Percentiles rank a stretch among this genome's conserved stretches.
These are phyloP conservation scores for Lepidurus arcticus DNA, from an alignment of 1,140 invertebrate species.

Conservation along the genomic window DNA sequence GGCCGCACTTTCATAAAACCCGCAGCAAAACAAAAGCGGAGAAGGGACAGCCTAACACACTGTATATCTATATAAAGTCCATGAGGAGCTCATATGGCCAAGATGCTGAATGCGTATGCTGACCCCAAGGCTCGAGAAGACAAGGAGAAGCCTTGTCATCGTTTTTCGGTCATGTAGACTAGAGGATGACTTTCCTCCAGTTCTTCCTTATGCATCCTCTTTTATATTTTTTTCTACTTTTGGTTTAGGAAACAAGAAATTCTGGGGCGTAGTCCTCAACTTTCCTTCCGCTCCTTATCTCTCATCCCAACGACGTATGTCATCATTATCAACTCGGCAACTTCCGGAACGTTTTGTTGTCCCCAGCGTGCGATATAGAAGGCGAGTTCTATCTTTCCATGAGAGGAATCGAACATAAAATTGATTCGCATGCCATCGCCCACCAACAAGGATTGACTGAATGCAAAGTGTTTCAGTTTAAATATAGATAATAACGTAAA, in stretches of 20 bases:
- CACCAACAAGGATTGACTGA: not conserved
- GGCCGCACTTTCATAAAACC: not conserved
- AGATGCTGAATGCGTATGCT: not conserved
- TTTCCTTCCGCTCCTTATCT: not conserved
- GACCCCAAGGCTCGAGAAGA: not conserved
- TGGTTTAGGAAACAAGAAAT: not conserved
- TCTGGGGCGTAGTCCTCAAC: not conserved
- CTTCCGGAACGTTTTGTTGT: not conserved
- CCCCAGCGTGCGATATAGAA: not conserved
- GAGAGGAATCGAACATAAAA: not conserved
- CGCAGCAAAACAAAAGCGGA: not conserved
- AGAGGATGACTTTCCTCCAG: not conserved
- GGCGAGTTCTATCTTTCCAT: not conserved
- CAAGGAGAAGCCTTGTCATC: conserved; percentile 21
- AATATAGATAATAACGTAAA: too few species aligned
- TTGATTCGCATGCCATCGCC: not conserved
- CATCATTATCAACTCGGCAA: not conserved
- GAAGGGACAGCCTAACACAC: not conserved
- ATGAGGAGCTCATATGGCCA: not conserved
- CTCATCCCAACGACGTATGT: not conserved
- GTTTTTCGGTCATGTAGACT: conserved; percentile 11
- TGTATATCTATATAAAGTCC: not conserved
- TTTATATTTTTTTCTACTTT: not conserved
- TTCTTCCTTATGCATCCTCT: not conserved
- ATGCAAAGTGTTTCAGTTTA: too few species aligned